A percentile compares a stretch with the other conserved stretches of the same genome.
Evolutionary conservation across 2,113 vertebrate species (phyloP).

Genomic region (Megaleporinus macrocephalus): DNA sequence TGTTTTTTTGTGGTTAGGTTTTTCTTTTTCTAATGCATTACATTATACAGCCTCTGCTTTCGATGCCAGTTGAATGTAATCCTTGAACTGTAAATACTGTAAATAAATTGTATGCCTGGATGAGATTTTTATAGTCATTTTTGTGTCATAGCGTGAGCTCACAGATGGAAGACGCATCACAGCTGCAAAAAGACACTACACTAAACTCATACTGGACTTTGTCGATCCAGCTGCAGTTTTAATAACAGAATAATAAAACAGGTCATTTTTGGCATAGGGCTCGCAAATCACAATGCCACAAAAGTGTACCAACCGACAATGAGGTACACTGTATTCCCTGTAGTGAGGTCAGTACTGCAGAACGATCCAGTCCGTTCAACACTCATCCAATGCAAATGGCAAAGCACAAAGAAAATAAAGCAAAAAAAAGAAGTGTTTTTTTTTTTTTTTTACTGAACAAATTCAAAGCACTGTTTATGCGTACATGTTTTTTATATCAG

Average conservation of each 20-base stretch:
- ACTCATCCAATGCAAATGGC: not conserved
- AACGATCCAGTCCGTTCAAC: not conserved
- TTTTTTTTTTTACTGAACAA: slow-evolving; percentile 34
- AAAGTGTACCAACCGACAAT: not conserved
- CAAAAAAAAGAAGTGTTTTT: no score
- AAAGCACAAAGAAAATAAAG: not conserved
- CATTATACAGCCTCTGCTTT: slow-evolving; percentile 41
- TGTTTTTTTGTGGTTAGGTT: slow-evolving; percentile 45
- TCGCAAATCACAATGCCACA: not conserved
- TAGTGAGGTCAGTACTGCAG: not conserved
- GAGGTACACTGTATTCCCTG: not conserved
- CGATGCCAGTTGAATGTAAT: slow-evolving; percentile 66
- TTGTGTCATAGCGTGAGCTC: not conserved
- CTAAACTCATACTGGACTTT: not conserved
- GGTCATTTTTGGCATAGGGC: not conserved
- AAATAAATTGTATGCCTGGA: slow-evolving; percentile 67
- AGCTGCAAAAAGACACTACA: not conserved
- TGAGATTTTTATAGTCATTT: slow-evolving; percentile 52
- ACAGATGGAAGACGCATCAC: not conserved
- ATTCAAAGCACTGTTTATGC: slow-evolving; percentile 41
- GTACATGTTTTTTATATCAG: slow-evolving; percentile 14
- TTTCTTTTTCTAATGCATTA: slow-evolving; percentile 31
- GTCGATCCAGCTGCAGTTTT: not conserved
- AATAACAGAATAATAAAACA: not conserved
- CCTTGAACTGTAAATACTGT: slow-evolving; percentile 67